Base-by-base conservation (phyloP, 2,888 invertebrate genomes). In the Opisthograptis luteolata region DNA sequence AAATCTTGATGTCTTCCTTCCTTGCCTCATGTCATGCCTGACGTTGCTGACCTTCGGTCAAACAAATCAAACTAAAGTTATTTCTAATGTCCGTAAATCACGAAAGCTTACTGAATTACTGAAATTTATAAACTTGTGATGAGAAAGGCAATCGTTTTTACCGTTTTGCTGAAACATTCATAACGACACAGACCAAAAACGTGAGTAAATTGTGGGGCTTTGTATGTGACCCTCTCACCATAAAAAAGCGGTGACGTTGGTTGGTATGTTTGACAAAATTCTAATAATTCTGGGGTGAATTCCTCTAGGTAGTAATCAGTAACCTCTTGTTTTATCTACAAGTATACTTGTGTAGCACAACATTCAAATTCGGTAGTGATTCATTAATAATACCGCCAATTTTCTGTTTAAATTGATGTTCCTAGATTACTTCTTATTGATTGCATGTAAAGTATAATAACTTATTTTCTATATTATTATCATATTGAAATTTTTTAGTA, bases 231-330 rank as follows among this genome's bases (percentile, higher is more conserved):
- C 49, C 73, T 66, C 64, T 68, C 64, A 60, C 59, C 46, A 58
- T 42, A 46, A 9, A 30, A 32, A 28, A 41, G 4, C 13, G 73
- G 68, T 81, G 81, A 81, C 81, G 80, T 82, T 73, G 31, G 80
- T 82, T 73, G 31, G 34, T 58, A 49, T 64, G 63, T 55, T 64
- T 57, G 30, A 58, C 47, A 45, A 57, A 66, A 59, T 54, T 55
- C 47, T 55, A 57, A 22, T 61, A 42, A 45, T 56, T 42, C 27
- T 34, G 24, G 20, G 31, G 6, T 7, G 17, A 45, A 31, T 22
- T 36, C 19, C 2, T 34, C n/a, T 3, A 8, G 14, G 7, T 13
- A 31, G 22, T 45, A 14, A 31, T 6, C 20, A 20, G 35, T 44
- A 13, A 43, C 35, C 28, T 15, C 12, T 37, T 12, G 28, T 36